A percentile compares a stretch with the other conserved stretches of the same genome.
phyloP scores from a whole-genome alignment of 2,113 vertebrate species.

The Triplophysa rosa region DNA sequence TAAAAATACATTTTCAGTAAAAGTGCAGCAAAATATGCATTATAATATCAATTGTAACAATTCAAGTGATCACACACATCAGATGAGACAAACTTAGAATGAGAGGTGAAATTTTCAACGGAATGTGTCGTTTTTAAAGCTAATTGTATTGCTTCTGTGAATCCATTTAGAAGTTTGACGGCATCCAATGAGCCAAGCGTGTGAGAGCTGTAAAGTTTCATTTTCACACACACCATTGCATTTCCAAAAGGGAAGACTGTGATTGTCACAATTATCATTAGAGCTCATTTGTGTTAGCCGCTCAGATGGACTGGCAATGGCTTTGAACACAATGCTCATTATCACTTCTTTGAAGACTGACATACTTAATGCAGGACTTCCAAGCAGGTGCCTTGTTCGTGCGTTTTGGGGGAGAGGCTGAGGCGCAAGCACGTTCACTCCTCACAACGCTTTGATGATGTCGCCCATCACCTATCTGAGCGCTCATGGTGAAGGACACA shows the following conservation, averaged over 20 bases:
- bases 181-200: not conserved
- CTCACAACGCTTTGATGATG: constrained; percentile 20
- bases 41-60: too few species aligned
- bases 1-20: too few species aligned
- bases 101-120: not conserved
- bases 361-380: constrained; percentile 16
- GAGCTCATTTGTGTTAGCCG: constrained; percentile 22
- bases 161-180: constrained; percentile 8
- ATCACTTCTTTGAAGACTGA: constrained; percentile 10
- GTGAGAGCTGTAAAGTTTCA: not conserved
- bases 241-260: constrained; percentile 15
- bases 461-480: constrained; percentile 31
- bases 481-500: constrained; percentile 30
- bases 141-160: not conserved
- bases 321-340: constrained; percentile 24
- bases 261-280: constrained; percentile 34
- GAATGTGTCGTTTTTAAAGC: not conserved
- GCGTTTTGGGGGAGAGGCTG: not conserved
- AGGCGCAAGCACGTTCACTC: not conserved
- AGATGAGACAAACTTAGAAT: too few species aligned
- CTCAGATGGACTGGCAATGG: not conserved
- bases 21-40: too few species aligned
- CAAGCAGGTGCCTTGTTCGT: constrained; percentile 7
- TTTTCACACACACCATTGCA: constrained; percentile 2
- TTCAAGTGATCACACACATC: too few species aligned